These are phyloP conservation scores for Girardinichthys multiradiatus DNA, from an alignment of 2,113 vertebrate genomes.

Conservation along the genomic window DNA sequence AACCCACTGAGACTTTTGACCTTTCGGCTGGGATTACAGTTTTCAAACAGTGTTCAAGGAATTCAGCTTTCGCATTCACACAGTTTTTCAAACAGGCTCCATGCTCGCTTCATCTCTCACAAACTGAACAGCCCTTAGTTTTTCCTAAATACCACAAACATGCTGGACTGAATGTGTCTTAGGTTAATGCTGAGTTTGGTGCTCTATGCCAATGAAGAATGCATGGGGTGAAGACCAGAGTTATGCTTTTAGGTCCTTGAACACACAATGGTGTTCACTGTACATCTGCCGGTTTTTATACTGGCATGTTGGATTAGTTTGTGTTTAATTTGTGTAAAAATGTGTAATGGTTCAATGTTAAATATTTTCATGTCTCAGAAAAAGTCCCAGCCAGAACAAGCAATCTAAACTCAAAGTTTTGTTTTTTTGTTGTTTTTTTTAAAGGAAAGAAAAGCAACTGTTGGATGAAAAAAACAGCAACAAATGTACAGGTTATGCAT, in stretches of 20 bases:
- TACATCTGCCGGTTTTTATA: background rate
- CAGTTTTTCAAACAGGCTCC: constrained; percentile 62
- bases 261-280: background rate
- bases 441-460: background rate
- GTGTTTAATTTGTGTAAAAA: background rate
- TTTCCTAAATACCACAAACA: constrained; percentile 70
- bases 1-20: constrained; percentile 80
- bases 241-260: background rate
- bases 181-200: constrained; percentile 2
- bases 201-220: background rate
- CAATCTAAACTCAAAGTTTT: background rate
- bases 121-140: constrained; percentile 58
- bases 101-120: constrained; percentile 64
- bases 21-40: constrained; percentile 78
- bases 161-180: constrained; percentile 17
- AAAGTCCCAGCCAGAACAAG: background rate
- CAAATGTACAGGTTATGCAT: no score
- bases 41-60: constrained; percentile 79
- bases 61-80: constrained; percentile 66
- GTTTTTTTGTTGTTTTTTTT: background rate
- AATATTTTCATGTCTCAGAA: background rate
- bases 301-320: background rate
- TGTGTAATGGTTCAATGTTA: background rate
- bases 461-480: no score
- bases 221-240: constrained; percentile 2